A percentile compares a stretch with the other conserved stretches of the same genome.
Evolutionary conservation across 2,797 vertebrate species (phyloP).

Genomic region (Enteromius treurensis): DNA sequence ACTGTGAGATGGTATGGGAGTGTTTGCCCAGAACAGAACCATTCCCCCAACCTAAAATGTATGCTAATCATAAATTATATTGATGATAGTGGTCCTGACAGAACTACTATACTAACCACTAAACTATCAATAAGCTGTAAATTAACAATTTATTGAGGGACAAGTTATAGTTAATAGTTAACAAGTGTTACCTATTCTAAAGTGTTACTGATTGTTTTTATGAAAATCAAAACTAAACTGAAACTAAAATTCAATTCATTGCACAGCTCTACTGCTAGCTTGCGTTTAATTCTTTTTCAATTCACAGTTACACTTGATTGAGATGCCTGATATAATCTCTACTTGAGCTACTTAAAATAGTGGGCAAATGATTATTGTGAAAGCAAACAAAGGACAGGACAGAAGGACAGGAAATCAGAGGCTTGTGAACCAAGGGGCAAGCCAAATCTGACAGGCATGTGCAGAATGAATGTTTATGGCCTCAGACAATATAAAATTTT

Average conservation of each 20-base stretch:
- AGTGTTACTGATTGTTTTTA: not conserved
- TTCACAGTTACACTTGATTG: no score
- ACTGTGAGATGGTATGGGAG: no score
- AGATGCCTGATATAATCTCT: not conserved
- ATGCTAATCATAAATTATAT: no score
- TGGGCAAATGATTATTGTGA: not conserved
- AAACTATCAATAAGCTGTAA: no score
- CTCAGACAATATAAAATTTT: not conserved
- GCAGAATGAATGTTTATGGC: not conserved
- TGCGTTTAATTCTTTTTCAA: no score
- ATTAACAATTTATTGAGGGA: no score
- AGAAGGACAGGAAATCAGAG: not conserved
- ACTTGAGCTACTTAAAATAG: not conserved
- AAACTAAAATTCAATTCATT: not conserved
- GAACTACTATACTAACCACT: no score
- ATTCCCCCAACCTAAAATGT: no score
- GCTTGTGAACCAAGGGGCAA: not conserved
- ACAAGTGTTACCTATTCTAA: no score
- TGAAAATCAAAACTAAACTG: not conserved
- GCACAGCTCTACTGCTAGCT: not conserved
- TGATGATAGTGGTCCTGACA: no score
- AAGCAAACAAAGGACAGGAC: not conserved
- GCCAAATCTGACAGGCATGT: not conserved
- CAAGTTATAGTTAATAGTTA: no score
- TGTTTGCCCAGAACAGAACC: no score